Evolutionary conservation across 2,888 invertebrate genomes (phyloP).

Genomic region (Andrena fulva): DNA sequence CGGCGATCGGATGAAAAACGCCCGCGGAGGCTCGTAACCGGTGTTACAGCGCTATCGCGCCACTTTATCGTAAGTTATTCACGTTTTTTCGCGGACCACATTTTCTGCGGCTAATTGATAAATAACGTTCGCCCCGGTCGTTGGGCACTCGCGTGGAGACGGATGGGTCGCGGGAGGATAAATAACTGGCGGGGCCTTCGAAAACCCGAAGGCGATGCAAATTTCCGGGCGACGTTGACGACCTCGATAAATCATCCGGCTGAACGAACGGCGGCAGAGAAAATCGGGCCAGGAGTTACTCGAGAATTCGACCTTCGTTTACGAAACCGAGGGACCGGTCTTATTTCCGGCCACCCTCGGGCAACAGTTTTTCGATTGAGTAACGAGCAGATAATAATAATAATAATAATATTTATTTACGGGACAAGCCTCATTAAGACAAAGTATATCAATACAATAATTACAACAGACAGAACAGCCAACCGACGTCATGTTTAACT

Average conservation of each 20-base stretch:
- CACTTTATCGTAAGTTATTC: neutral
- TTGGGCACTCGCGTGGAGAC: too few relatives aligned
- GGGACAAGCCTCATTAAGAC: too few relatives aligned
- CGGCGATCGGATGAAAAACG: neutral
- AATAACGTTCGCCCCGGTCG: too few relatives aligned
- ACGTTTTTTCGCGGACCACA: neutral
- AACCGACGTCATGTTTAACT: too few relatives aligned
- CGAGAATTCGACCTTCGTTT: slow-evolving; percentile 59
- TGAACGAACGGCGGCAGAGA: neutral
- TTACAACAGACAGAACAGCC: too few relatives aligned
- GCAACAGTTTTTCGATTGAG: slow-evolving; percentile 41
- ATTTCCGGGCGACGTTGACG: slow-evolving; percentile 14
- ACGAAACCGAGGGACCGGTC: slow-evolving; percentile 43
- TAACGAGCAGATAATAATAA: slow-evolving; percentile 41
- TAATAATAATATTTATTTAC: too few relatives aligned
- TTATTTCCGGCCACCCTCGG: slow-evolving; percentile 44
- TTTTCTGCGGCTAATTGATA: neutral
- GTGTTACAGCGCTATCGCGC: neutral
- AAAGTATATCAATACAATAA: too few relatives aligned
- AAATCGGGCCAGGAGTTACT: slow-evolving; percentile 5
- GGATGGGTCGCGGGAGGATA: too few relatives aligned
- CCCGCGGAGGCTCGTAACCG: neutral
- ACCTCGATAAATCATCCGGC: slow-evolving; percentile 36
- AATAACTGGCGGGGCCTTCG: slow-evolving; percentile 9
- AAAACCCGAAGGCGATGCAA: slow-evolving; percentile 18